Evolutionary conservation across 2,113 vertebrate genomes (phyloP).

Genomic region (Pseudorectes ferrugineus): DNA sequence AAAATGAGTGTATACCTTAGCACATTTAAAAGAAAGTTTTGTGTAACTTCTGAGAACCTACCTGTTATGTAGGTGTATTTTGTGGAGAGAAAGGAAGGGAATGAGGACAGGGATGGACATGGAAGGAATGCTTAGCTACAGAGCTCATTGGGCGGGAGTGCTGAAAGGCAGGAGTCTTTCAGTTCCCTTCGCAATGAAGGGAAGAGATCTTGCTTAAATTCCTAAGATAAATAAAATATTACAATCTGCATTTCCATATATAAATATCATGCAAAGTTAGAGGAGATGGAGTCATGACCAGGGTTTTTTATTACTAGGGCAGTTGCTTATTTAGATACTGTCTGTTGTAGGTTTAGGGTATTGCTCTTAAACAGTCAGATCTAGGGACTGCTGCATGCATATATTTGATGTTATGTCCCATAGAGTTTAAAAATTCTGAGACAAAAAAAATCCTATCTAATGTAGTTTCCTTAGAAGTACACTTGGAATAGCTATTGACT

Average conservation of each 20-base stretch:
- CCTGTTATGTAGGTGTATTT: neutral
- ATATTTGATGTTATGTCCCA: neutral
- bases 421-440: neutral
- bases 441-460: neutral
- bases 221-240: neutral
- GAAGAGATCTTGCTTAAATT: neutral
- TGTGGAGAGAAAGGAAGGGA: neutral
- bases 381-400: neutral
- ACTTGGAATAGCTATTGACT: neutral
- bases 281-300: neutral
- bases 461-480: neutral
- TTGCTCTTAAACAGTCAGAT: neutral
- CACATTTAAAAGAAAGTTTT: neutral
- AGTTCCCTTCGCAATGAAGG: neutral
- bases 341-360: neutral
- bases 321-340: neutral
- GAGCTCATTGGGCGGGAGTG: neutral
- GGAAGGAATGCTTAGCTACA: neutral
- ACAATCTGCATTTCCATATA: accelerated
- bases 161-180: neutral
- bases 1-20: neutral
- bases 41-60: neutral
- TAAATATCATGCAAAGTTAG: neutral
- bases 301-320: neutral
- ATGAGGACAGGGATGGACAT: neutral